Evolutionary conservation across 1,140 invertebrate genomes (phyloP), one percentile per base, ranked within the genome.

Genomic region (Drosophila insularis): DNA sequence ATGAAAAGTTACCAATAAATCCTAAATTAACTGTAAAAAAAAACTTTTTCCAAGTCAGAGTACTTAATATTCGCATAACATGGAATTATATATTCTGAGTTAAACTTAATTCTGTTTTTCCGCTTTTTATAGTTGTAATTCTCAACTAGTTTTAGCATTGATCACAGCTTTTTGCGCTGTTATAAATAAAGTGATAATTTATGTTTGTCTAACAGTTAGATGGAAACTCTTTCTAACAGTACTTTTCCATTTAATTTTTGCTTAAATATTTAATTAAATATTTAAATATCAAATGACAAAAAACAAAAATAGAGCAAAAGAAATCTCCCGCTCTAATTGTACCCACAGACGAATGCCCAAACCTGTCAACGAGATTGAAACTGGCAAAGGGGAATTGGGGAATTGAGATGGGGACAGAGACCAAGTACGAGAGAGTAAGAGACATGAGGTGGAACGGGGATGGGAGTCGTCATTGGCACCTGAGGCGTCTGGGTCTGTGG

Each of bases 291-390:
- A 50, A 43, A 43, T 4, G 14, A 14, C 27, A 5, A 14, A 17
- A 14, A 35, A 32, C 31, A 14, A 46, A 17, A 46, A 46, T 5
- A 5, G 27, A 27, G 27, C 8, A 46, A 50, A 50, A 21, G 43
- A 54, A 59, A 40, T 46, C n/a, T 58, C 19, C 39, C 31, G 71
- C 75, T 69, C 80, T 82, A 84, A 82, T 82, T 82, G 75, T 69
- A 68, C 80, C 71, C 75, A 72, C 67, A 66, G 40, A 53, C 35
- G 39, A 32, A 14, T 10, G 2, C 46, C 32, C 62, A 31, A 27
- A 56, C 46, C 43, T 23, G 27, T 19, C 32, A 31, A 40, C 27
- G 61, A 56, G 31, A n/a, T 50, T 50, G 43, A 27, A 59, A 43
- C 5, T 39, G 56, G 35, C 17, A 14, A 27, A 31, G 23, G 4